Conservation (phyloP, 2,888 invertebrate species). For the Volucella bombylans region DNA sequence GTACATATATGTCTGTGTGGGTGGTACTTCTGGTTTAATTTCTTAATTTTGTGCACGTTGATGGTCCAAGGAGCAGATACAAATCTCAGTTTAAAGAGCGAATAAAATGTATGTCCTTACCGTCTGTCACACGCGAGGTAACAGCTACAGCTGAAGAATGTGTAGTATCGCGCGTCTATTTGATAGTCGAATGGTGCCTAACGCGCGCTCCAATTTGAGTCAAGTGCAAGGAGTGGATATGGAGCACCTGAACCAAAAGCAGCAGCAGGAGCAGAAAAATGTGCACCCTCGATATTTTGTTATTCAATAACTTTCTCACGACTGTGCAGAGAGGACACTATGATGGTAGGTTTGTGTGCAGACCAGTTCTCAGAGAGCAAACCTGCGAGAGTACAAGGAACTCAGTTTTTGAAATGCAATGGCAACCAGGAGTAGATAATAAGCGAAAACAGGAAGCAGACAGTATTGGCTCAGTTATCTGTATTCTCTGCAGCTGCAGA, state of each 20-base stretch:
- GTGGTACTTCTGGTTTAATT: constrained; percentile 55
- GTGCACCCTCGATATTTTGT: constrained; percentile 61
- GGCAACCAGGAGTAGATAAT: constrained; percentile 45
- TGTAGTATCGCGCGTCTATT: constrained; percentile 57
- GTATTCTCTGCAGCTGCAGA: constrained; percentile 31
- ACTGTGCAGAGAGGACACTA: constrained; percentile 34
- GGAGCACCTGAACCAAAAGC: no score
- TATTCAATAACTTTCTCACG: constrained; percentile 66
- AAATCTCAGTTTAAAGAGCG: constrained; percentile 55
- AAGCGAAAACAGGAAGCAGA: constrained; percentile 43
- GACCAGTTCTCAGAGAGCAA: no score
- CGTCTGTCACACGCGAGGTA: constrained; percentile 33
- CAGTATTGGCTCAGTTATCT: constrained; percentile 30
- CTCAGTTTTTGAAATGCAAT: constrained; percentile 16
- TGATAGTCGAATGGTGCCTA: constrained; percentile 61
- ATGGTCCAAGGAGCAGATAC: constrained; percentile 24
- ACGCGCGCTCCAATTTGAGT: constrained; percentile 66
- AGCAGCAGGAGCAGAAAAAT: constrained; percentile 60
- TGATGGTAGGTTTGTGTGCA: no score
- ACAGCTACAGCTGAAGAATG: constrained; percentile 5
- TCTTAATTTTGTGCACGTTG: constrained; percentile 58
- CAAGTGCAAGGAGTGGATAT: constrained; percentile 68
- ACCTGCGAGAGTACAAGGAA: constrained; percentile 16
- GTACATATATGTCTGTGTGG: constrained; percentile 1
- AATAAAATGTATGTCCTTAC: constrained; percentile 59